Evolutionary conservation across 2,113 vertebrate genomes (phyloP).

Genomic region (Cairina moschata): DNA sequence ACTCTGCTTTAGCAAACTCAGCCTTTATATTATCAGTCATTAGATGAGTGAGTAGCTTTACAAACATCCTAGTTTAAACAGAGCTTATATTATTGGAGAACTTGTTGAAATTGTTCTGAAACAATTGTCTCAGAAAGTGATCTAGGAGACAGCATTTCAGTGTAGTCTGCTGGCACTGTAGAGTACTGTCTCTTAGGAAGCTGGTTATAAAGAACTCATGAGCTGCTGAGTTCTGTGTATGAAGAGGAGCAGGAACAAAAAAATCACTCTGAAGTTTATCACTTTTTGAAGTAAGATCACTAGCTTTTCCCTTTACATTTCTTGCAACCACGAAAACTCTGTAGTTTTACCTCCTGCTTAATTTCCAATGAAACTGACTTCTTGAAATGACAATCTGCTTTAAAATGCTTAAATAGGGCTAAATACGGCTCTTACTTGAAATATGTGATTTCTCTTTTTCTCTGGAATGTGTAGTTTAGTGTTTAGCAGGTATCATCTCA

Average conservation of each 20-base stretch:
- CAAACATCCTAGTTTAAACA: neutral
- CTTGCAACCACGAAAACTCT: neutral
- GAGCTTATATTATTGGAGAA: neutral
- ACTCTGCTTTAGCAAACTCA: neutral
- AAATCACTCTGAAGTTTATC: neutral
- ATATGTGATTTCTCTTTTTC: neutral
- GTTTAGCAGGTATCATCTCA: too few relatives aligned
- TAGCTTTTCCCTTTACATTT: neutral
- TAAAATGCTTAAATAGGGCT: neutral
- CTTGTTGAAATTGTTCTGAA: neutral
- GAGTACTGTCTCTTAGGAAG: neutral
- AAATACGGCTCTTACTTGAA: neutral
- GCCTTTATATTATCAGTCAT: neutral
- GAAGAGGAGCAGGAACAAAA: neutral
- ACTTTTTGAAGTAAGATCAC: neutral
- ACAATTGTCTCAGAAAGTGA: neutral
- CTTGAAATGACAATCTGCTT: neutral
- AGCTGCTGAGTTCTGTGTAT: neutral
- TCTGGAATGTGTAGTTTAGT: neutral
- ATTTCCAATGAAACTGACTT: neutral
- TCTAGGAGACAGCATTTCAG: neutral
- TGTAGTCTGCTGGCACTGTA: neutral
- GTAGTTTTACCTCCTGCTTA: neutral
- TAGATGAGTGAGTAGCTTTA: neutral
- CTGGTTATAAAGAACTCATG: neutral